Base-by-base conservation (phyloP, 1,140 invertebrate species). In the Radopholus similis region DNA sequence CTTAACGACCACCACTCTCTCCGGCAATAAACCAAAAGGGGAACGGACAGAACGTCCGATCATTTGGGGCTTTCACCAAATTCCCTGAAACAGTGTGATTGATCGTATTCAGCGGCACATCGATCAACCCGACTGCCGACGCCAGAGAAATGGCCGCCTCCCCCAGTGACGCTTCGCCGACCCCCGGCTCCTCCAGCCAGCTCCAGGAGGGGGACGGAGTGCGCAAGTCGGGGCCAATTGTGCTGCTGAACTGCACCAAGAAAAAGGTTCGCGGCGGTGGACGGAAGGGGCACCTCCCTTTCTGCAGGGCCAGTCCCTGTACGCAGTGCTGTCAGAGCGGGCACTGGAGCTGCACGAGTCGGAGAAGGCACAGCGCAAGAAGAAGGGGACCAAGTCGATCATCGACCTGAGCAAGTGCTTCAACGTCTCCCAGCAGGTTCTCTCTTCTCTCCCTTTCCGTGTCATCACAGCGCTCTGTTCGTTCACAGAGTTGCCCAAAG, bases 291-390 rank as follows among this genome's bases (percentile, higher is more conserved):
- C 0, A 13, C 15, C 2, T 2, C 15, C 15, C 47, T 11, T 23
- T 26, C 11, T 21, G 0, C 40, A 49, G 28, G 59, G 59, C 1
- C 38, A 66, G 21, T 30, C 21, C 15, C 21, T 5, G 23, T 66
- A 66, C 28, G 64, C 51, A 13, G 64, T 66, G 35, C 30, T 66
- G 15, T 73, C 72, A 9, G 72, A 70, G 40, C 74, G 73, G 34
- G 65, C 72, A 26, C 37, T 72, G 34, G 71, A 72, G 44, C 44
- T 72, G 30, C 59, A 73, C 63, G 67, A 70, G 69, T 75, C 71
- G 26, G 72, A 72, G 38, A 72, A 72, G 34, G 26, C 47, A 5
- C 59, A 67, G 18, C 30, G 64, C 21, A 72, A 72, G 44, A 71
- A 49, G 44, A 75, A 72, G 57, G 28, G 66, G 28, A 42, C 72